Evolutionary conservation across 2,113 vertebrate genomes (phyloP).

Genomic region (Tragelaphus scriptus): DNA sequence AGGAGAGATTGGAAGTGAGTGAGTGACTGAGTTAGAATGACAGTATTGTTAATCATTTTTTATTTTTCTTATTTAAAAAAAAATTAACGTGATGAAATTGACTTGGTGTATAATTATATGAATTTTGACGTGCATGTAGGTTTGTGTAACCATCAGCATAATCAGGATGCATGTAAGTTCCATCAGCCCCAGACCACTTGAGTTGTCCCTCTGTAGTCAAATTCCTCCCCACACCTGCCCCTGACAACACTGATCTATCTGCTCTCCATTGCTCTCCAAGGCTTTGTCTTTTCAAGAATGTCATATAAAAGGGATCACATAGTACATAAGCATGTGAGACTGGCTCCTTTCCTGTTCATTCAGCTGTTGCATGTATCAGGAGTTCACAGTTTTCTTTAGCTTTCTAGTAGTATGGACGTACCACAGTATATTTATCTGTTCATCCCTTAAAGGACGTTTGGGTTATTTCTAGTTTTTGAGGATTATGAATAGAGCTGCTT

Average conservation of each 20-base stretch:
- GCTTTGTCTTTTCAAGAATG: background rate
- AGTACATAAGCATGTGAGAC: background rate
- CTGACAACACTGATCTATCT: background rate
- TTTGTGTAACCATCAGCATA: background rate
- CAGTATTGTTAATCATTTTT: background rate
- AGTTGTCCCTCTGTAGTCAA: background rate
- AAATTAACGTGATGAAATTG: background rate
- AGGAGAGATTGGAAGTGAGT: background rate
- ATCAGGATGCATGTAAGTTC: background rate
- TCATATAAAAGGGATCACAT: background rate
- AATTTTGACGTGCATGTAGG: background rate
- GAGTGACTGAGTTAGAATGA: background rate
- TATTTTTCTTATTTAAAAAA: background rate
- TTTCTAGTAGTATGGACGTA: background rate
- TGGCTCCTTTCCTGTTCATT: background rate
- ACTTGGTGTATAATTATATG: background rate
- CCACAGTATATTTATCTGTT: background rate
- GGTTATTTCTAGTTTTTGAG: background rate
- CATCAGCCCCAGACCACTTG: background rate
- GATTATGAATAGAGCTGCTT: background rate
- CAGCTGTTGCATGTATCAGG: accelerated
- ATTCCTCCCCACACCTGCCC: background rate
- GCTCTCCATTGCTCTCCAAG: background rate
- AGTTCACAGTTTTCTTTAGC: background rate
- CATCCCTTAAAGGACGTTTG: background rate